These are phyloP conservation scores for Probosciger aterrimus DNA, from an alignment of 2,113 vertebrate genomes.

Conservation along the genomic window DNA sequence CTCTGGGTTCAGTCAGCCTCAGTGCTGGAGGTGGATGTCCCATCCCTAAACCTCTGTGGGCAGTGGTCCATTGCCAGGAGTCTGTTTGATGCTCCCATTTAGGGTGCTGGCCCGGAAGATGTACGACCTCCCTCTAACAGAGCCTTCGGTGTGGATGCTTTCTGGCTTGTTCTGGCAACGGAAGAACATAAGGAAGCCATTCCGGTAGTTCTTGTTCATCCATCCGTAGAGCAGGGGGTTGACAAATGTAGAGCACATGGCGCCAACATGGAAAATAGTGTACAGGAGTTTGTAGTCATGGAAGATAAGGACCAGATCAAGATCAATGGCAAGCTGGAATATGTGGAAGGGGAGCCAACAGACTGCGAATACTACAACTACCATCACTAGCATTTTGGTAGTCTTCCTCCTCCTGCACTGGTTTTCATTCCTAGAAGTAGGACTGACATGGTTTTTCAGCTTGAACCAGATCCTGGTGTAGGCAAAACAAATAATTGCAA, in stretches of 20 bases:
- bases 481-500: constrained; percentile 87
- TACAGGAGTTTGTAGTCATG: constrained; percentile 91
- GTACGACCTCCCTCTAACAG: constrained; percentile 79
- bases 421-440: constrained; percentile 79
- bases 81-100: constrained; percentile 71
- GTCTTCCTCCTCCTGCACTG: constrained; percentile 84
- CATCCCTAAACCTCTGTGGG: constrained; percentile 80
- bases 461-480: constrained; percentile 93
- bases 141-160: constrained; percentile 82
- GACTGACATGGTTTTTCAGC: constrained; percentile 87
- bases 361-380: constrained; percentile 87
- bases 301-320: constrained; percentile 84
- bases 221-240: constrained; percentile 91
- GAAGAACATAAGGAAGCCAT: constrained; percentile 90
- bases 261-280: constrained; percentile 86
- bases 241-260: constrained; percentile 91
- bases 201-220: constrained; percentile 96
- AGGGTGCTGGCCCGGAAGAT: constrained; percentile 73
- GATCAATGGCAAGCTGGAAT: constrained; percentile 87
- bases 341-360: constrained; percentile 91
- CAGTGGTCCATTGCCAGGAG: constrained; percentile 71
- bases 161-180: constrained; percentile 86
- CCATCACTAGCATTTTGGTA: constrained; percentile 89
- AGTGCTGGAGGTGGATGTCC: background rate
- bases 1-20: background rate